phyloP scores from a whole-genome alignment of 2,888 invertebrate genomes.

The Lepidocyrtinus sp. region DNA sequence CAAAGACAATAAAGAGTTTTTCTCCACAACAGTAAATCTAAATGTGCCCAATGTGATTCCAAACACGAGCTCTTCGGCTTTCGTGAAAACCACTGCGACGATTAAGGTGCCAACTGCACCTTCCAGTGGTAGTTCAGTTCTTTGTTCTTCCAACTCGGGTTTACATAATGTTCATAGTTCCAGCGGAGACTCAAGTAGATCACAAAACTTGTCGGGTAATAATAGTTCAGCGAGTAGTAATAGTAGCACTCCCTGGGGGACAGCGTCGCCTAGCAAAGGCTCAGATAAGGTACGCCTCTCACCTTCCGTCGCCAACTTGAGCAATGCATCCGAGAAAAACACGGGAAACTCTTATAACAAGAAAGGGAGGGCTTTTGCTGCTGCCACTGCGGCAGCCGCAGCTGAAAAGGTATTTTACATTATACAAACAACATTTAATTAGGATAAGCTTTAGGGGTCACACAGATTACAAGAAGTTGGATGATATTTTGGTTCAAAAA shows the following conservation, averaged over 20 bases:
- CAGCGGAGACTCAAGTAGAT: slow-evolving; percentile 40
- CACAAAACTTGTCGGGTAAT: slow-evolving; percentile 29
- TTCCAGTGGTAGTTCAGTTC: slow-evolving; percentile 44
- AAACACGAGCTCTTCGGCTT: slow-evolving; percentile 64
- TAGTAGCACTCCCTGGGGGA: slow-evolving; percentile 49
- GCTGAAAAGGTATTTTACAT: slow-evolving; percentile 68
- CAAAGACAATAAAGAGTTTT: slow-evolving; percentile 64
- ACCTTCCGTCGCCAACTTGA: slow-evolving; percentile 58
- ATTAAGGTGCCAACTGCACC: slow-evolving; percentile 65
- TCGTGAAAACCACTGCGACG: slow-evolving; percentile 64
- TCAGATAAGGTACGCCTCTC: slow-evolving; percentile 59
- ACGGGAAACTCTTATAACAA: slow-evolving; percentile 61
- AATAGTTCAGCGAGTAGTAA: slow-evolving; percentile 21
- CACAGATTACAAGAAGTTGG: no score
- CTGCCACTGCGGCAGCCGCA: no score
- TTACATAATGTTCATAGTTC: slow-evolving; percentile 47
- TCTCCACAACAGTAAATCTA: slow-evolving; percentile 64
- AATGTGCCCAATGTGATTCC: slow-evolving; percentile 66
- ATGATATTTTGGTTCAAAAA: no score
- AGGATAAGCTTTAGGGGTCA: no score
- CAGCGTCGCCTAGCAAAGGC: slow-evolving; percentile 45
- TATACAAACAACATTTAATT: no score
- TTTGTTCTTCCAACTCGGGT: slow-evolving; percentile 22
- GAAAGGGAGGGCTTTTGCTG: slow-evolving; percentile 61
- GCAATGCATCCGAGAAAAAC: slow-evolving; percentile 48